phyloP scores from a whole-genome alignment of 1,140 invertebrate species.

The Eupeodes corollae region DNA sequence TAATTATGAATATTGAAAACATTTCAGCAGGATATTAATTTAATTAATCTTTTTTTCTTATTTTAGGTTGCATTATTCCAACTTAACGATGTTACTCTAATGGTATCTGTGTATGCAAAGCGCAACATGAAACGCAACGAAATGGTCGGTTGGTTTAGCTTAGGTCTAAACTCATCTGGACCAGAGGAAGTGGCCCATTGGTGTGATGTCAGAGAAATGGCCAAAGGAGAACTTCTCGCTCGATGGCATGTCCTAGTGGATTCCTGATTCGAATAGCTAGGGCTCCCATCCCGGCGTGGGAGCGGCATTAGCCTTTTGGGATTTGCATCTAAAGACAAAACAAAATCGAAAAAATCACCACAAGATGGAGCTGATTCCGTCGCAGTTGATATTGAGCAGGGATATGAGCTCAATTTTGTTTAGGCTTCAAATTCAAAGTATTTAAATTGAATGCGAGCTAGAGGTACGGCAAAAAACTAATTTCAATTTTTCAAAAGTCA shows the following conservation, averaged over 20 bases:
- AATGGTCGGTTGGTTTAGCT: slow-evolving; percentile 91
- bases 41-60: slow-evolving; percentile 2
- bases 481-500: too few species aligned
- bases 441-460: too few species aligned
- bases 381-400: slow-evolving; percentile 32
- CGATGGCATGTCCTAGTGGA: slow-evolving; percentile 62
- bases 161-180: slow-evolving; percentile 82
- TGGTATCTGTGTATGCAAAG: slow-evolving; percentile 86
- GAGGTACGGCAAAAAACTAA: too few species aligned
- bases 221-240: slow-evolving; percentile 33
- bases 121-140: slow-evolving; percentile 87
- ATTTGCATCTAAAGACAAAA: slow-evolving; percentile 26
- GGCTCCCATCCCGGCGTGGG: slow-evolving; percentile 29
- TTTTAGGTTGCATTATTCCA: slow-evolving; percentile 82
- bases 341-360: slow-evolving; percentile 20
- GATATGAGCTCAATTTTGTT: slow-evolving; percentile 33
- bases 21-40: too few species aligned
- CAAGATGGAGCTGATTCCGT: slow-evolving; percentile 21
- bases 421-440: slow-evolving; percentile 6
- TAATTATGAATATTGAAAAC: too few species aligned
- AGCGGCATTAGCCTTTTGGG: slow-evolving; percentile 23
- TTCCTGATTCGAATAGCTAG: slow-evolving; percentile 37
- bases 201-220: slow-evolving; percentile 70
- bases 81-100: slow-evolving; percentile 87
- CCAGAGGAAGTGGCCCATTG: slow-evolving; percentile 88